Base-by-base conservation (phyloP, 2,797 vertebrate species). In the Sardinella longiceps region DNA sequence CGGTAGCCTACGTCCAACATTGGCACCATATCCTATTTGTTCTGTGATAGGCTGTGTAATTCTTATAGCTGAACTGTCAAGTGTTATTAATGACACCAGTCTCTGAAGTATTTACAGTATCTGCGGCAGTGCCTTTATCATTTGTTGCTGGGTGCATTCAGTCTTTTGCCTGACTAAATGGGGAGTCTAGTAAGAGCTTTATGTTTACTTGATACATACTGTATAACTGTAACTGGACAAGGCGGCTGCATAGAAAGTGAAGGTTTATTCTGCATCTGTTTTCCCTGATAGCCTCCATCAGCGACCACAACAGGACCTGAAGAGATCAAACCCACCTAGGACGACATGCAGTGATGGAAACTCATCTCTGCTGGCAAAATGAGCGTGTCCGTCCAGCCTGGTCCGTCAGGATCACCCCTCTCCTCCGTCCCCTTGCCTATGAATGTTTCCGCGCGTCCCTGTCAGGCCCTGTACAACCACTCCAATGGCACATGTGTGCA, bases 401-500 rank as follows among this genome's bases (percentile, higher is more conserved):
- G 20, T 43, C 70, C 70, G 23, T 33, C 70, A 39, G 18, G 18
- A 7, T 77, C 70, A 39, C 33, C 70, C 1, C 37, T 77, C 70
- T 77, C 70, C 37, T 77, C 37, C 7, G 37, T 10, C 15, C 39
- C 39, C 51, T 1, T 84, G 63, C 86, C 3, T 15, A 87, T 88
- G 86, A 86, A 87, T 1, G 5, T 33, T 23, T 77, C 81, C 1
- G 77, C 86, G 43, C 33, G 2, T 77, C 77, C 43, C 14, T 28
- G 0, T 23, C 80, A 84, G 50, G 85, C 81, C 39, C 50, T 87
- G 56, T 81, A 85, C 63, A 53, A 18, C 66, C 58, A 66, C 39
- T 46, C 39, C 53, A 90, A 90, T 39, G 63, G 23, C 10, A 88
- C 87, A 0, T 28, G 66, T 18, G 80, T 9, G 20, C 10, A 50